A percentile compares a stretch with the other conserved stretches of the same genome.
Evolutionary conservation across 1,140 invertebrate species (phyloP).

Genomic region (Heliconius melpomene): DNA sequence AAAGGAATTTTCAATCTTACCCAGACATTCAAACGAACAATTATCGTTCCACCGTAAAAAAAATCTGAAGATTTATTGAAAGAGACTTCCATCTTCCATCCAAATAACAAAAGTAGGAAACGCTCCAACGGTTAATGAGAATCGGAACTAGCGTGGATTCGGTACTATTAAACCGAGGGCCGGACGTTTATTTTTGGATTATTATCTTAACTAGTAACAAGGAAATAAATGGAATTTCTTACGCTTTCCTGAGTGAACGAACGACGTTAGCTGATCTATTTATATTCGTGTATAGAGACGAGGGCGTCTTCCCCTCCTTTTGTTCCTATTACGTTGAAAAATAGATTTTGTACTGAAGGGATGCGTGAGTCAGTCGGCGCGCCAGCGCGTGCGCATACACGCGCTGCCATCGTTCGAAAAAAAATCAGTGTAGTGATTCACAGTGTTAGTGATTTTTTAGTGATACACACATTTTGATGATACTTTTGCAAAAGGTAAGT

Average conservation of each 20-base stretch:
- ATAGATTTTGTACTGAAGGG: conserved; percentile 68
- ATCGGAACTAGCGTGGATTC: conserved; percentile 70
- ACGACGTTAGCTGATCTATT: conserved; percentile 59
- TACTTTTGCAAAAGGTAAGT: conserved; percentile 24
- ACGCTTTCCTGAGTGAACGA: conserved; percentile 73
- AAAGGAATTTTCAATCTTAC: conserved; percentile 4
- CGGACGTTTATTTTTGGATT: conserved; percentile 69
- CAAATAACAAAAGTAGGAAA: conserved; percentile 41
- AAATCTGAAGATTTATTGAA: conserved; percentile 22
- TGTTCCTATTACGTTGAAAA: conserved; percentile 78
- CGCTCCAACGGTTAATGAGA: conserved; percentile 61
- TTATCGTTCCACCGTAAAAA: not conserved
- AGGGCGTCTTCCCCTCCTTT: conserved; percentile 76
- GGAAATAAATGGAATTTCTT: conserved; percentile 64
- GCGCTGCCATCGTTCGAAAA: conserved; percentile 40
- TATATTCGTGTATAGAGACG: conserved; percentile 45
- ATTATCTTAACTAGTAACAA: conserved; percentile 56
- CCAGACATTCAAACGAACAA: conserved; percentile 3
- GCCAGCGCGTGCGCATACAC: conserved; percentile 63
- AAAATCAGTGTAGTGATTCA: conserved; percentile 29
- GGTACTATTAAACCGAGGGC: conserved; percentile 58
- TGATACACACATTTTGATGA: conserved; percentile 18
- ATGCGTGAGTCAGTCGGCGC: conserved; percentile 70
- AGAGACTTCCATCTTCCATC: conserved; percentile 31
- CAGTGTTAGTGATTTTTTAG: conserved; percentile 39